Evolutionary conservation across 1,140 invertebrate species (phyloP), one percentile per base, ranked within the genome.

Genomic region (Zaprionus lachaisei): DNA sequence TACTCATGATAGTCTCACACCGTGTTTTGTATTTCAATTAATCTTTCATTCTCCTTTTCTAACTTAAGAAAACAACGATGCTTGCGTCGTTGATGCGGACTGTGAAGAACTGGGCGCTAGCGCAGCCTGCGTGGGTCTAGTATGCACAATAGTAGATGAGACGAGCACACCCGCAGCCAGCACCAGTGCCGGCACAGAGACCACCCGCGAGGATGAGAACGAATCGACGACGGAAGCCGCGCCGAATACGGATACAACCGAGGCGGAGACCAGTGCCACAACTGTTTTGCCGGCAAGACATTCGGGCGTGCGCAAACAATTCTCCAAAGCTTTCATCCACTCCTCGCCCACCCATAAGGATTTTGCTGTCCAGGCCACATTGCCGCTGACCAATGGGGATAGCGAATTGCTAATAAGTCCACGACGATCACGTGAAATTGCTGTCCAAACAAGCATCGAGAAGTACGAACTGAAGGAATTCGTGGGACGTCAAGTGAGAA

Each of bases 51-150:
- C 2, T 47, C 7, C 5, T 37, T 14, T 9, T 20, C 20, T 20
- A 20, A 24, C 31, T 28, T 0, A 34, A 92, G 92, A 91, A 86
- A 81, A 85, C 72, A 79, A 83, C 77, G 92, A 93, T 84, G 89
- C 91, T 58, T 93, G 92, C 83, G 86, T 92, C 81, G 92, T 93
- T 68, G 55, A 92, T 79, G 75, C 71, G 68, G 92, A 93, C 62
- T 92, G 92, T 83, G 80, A 91, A 73, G 89, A 65, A 76, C 65
- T 92, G 66, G 90, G 80, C 58, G 62, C 74, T n/a, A 74, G 63
- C 75, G 83, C 87, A 28, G 71, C 80, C 61, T 93, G 92, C 66
- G 72, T 66, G 22, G 67, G 58, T 65, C 64, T 92, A 61, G 72
- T 77, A 54, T 92, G 92, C 71, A 80, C 69, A 34, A 67, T 81